Evolutionary conservation across 1,140 invertebrate species (phyloP).

Genomic region (Ceratosolen solmsi): DNA sequence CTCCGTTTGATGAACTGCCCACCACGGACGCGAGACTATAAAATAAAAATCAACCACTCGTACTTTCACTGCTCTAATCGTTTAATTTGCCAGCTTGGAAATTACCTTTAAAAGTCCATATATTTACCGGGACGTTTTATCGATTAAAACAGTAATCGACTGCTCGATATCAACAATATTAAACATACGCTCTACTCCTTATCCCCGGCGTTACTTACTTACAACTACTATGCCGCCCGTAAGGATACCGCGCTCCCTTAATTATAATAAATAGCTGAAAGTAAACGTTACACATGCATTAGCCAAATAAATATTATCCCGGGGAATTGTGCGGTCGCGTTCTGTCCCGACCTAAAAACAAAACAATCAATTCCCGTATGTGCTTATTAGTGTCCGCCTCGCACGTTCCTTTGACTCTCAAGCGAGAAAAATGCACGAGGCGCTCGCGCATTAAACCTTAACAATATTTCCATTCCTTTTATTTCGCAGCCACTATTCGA

Average conservation of each 20-base stretch:
- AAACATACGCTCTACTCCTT: background rate
- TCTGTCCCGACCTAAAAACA: background rate
- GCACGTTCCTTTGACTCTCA: constrained; percentile 1
- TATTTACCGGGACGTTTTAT: background rate
- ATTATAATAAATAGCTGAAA: background rate
- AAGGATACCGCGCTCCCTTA: background rate
- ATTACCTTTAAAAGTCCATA: background rate
- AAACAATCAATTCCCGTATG: background rate
- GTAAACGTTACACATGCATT: background rate
- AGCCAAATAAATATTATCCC: background rate
- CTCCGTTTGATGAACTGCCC: too few relatives aligned
- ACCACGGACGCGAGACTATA: too few relatives aligned
- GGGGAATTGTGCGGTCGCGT: background rate
- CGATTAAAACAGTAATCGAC: background rate
- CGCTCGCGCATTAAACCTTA: background rate
- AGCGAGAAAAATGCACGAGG: background rate
- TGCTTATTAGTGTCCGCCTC: constrained; percentile 28
- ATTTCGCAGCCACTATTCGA: constrained; percentile 8
- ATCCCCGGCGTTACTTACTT: too few relatives aligned
- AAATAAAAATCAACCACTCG: too few relatives aligned
- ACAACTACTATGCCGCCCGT: background rate
- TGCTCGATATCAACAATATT: background rate
- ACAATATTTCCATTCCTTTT: constrained; percentile 22
- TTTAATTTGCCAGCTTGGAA: background rate
- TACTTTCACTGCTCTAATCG: too few relatives aligned